Conservation (phyloP, 2,888 invertebrate species). For the Pristionchus fissidentatus region DNA sequence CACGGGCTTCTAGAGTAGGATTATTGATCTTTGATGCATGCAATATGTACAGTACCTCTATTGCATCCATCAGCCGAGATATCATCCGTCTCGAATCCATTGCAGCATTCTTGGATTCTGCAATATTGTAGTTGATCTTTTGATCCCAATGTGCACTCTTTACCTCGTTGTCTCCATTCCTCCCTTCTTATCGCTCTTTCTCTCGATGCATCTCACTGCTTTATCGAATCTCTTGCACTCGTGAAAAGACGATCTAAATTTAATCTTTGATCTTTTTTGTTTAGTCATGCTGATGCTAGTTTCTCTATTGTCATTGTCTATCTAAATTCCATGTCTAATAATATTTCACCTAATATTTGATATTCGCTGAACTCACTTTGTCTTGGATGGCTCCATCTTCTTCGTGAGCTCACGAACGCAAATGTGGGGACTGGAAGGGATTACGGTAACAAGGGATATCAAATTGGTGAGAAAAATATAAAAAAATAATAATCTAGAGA, state of each 20-base stretch:
- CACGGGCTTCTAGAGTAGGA: background rate
- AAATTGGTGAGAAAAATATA: too few species aligned
- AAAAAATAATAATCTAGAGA: background rate
- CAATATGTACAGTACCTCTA: constrained; percentile 24
- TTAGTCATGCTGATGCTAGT: too few species aligned
- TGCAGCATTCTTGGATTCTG: constrained; percentile 49
- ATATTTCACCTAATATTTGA: too few species aligned
- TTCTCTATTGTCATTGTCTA: too few species aligned
- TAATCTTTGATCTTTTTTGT: constrained; percentile 25
- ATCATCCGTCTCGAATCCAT: constrained; percentile 45
- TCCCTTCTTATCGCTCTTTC: constrained; percentile 12
- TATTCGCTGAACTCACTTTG: constrained; percentile 18
- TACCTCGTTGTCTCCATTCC: constrained; percentile 19
- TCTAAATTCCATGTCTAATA: too few species aligned
- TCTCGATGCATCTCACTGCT: constrained; percentile 41
- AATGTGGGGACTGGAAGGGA: constrained; percentile 47
- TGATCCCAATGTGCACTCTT: background rate
- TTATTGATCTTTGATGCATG: background rate
- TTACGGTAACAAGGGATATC: too few species aligned
- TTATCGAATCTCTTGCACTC: constrained; percentile 48
- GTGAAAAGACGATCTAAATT: constrained; percentile 27
- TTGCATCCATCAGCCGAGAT: constrained; percentile 33
- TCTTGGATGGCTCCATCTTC: constrained; percentile 47
- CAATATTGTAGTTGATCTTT: background rate
- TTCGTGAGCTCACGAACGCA: constrained; percentile 47